phyloP scores from a whole-genome alignment of 1,140 invertebrate genomes.

The Cyphomyrmex costatus region DNA sequence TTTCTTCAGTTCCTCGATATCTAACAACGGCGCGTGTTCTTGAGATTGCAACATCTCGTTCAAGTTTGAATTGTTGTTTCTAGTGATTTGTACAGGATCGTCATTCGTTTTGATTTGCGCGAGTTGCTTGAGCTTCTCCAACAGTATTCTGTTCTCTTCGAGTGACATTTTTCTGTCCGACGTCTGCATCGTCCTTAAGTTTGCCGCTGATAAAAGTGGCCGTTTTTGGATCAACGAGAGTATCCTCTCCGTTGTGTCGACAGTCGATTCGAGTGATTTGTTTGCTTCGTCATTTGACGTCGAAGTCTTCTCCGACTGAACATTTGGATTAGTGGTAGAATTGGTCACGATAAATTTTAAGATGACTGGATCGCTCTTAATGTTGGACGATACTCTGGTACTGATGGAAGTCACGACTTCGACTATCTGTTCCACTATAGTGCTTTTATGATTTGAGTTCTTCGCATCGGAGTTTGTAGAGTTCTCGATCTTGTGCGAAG shows the following conservation, averaged over 20 bases:
- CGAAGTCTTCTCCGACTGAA: conserved; percentile 6
- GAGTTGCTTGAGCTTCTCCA: conserved; percentile 79
- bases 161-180: conserved; percentile 80
- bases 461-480: neutral
- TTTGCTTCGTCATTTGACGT: conserved; percentile 48
- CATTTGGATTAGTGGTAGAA: conserved; percentile 66
- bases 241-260: conserved; percentile 12
- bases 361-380: conserved; percentile 78
- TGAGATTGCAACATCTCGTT: neutral
- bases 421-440: conserved; percentile 81
- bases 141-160: conserved; percentile 72
- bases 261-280: conserved; percentile 21
- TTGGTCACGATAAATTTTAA: conserved; percentile 78
- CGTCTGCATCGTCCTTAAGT: conserved; percentile 63
- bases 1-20: conserved; percentile 75
- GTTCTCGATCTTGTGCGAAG: neutral
- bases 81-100: conserved; percentile 56
- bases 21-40: neutral
- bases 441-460: neutral
- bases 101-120: conserved; percentile 74
- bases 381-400: conserved; percentile 82
- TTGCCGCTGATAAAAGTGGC: neutral
- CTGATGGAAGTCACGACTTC: conserved; percentile 85
- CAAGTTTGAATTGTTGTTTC: conserved; percentile 48
- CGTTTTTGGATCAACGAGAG: conserved; percentile 37